These are phyloP conservation scores for Drosophila prosaltans DNA, from an alignment of 1,140 invertebrate species.

Conservation along the genomic window DNA sequence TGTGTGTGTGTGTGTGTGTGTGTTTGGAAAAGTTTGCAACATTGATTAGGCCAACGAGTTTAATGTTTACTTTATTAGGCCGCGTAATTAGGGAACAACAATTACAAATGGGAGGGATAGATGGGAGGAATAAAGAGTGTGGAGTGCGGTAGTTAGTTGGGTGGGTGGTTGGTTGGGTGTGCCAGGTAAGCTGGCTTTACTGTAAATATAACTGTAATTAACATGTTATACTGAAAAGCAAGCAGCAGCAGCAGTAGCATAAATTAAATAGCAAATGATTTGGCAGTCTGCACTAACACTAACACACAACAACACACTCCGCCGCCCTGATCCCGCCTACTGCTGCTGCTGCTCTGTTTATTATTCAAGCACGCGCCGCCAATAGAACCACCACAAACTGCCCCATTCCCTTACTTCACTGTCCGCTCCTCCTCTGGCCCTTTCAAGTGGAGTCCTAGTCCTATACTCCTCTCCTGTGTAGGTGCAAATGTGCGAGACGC, in stretches of 20 bases:
- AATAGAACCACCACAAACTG: slow-evolving; percentile 41
- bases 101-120: slow-evolving; percentile 33
- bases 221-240: slow-evolving; percentile 72
- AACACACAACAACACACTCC: not conserved
- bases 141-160: not conserved
- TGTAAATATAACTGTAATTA: slow-evolving; percentile 74
- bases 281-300: slow-evolving; percentile 34
- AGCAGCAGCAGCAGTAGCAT: slow-evolving; percentile 60
- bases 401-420: slow-evolving; percentile 5
- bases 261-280: slow-evolving; percentile 73
- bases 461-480: slow-evolving; percentile 1
- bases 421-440: not conserved
- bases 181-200: slow-evolving; percentile 31
- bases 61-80: slow-evolving; percentile 80
- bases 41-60: slow-evolving; percentile 76
- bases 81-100: slow-evolving; percentile 65
- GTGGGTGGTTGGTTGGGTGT: slow-evolving; percentile 3
- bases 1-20: slow-evolving; percentile 16
- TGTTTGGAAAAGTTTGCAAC: slow-evolving; percentile 60
- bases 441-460: not conserved
- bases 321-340: slow-evolving; percentile 36
- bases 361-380: slow-evolving; percentile 73
- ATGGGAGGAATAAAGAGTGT: not conserved
- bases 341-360: slow-evolving; percentile 64
- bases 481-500: slow-evolving; percentile 38